Conservation (phyloP, 64 coral and sea anemone species). For the Pocillopora damicornis region DNA sequence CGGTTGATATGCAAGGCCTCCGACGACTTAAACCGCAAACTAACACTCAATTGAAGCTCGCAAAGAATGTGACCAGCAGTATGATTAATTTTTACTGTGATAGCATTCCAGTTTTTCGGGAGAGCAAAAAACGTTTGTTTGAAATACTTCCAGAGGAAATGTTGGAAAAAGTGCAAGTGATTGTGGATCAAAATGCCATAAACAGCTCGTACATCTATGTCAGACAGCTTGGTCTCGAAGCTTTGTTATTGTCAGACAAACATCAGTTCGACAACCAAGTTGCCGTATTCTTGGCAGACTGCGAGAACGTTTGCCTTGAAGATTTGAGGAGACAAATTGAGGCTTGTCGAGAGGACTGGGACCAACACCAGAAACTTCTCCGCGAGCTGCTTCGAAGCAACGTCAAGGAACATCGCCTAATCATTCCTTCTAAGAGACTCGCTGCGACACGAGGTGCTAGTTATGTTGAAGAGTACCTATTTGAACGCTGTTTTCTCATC, state of each 20-base stretch:
- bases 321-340: slow-evolving; percentile 75
- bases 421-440: slow-evolving; percentile 55
- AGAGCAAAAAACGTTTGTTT: slow-evolving; percentile 65
- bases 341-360: slow-evolving; percentile 57
- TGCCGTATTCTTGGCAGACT: slow-evolving; percentile 52
- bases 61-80: slow-evolving; percentile 69
- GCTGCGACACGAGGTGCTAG: slow-evolving; percentile 28
- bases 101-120: slow-evolving; percentile 72
- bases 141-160: slow-evolving; percentile 63
- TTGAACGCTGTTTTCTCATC: slow-evolving; percentile 59
- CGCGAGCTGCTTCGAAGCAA: slow-evolving; percentile 52
- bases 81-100: slow-evolving; percentile 88
- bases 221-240: slow-evolving; percentile 85
- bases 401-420: slow-evolving; percentile 79
- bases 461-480: slow-evolving; percentile 61
- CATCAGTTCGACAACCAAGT: slow-evolving; percentile 67
- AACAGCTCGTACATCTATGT: slow-evolving; percentile 85
- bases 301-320: slow-evolving; percentile 81
- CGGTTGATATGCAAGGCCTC: slow-evolving; percentile 86
- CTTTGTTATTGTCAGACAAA: slow-evolving; percentile 61
- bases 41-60: slow-evolving; percentile 78
- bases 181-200: slow-evolving; percentile 90
- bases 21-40: slow-evolving; percentile 82
- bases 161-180: slow-evolving; percentile 73
- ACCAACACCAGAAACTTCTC: slow-evolving; percentile 55